Evolutionary conservation across 2,113 vertebrate species (phyloP), one percentile per base, ranked within the genome.

Genomic region (Tragelaphus strepsiceros): DNA sequence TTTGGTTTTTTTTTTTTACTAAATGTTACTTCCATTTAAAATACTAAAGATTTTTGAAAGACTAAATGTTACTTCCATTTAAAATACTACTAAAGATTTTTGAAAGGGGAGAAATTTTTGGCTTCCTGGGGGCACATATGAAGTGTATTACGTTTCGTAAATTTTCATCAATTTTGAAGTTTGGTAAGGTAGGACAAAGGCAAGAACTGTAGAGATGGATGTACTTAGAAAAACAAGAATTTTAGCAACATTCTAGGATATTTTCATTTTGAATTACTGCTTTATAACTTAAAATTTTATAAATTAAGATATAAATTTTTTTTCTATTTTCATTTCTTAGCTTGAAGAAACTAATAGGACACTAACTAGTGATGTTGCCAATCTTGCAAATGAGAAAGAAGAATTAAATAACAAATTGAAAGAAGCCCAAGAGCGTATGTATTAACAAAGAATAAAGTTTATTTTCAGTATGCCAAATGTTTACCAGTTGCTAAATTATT

Each of bases 301-400:
- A 89, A 91, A 13, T 56, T 90, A 26, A 7, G 49, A 30, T 0
- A 7, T 28, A 39, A 46, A 30, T 9, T 92, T 17, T 87, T 82
- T 51, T 95, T 96, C 71, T 8, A 6, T 21, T 96, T 71, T 62
- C 26, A 15, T 89, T 95, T 95, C 24, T 81, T 97, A 99, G 99
- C 98, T 99, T 97, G 99, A 99, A 98, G 99, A 99, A 98, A 99
- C 99, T 32, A 99, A 99, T 80, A 99, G 99, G 97, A 99, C 99
- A 6, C 98, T 99, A 93, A 99, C 99, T 12, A 99, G 99, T 94
- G 99, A 99, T 94, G 99, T 99, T 43, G 99, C 99, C 88, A 99
- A 99, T 98, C 99, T 99, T 88, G 99, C 99, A 93, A 99, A 99
- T 95, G 99, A 99, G 98, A 99, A 99, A 97, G 99, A 99, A 98